Percentiles rank a stretch among this genome's conserved stretches.
Evolutionary conservation across 2,113 vertebrate species (phyloP).

Genomic region (Pampusana beccarii): DNA sequence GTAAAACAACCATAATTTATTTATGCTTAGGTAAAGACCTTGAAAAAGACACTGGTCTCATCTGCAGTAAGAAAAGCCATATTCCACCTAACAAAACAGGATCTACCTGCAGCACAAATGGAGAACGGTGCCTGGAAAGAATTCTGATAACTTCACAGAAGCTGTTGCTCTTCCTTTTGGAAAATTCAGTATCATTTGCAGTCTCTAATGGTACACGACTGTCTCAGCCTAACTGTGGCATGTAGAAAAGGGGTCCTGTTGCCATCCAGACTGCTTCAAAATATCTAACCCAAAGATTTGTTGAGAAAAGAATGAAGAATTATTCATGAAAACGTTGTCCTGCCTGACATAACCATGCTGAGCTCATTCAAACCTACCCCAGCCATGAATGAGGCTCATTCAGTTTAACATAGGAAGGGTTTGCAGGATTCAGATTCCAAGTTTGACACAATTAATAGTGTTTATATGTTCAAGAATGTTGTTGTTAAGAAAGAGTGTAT

Average conservation of each 20-base stretch:
- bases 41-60: neutral
- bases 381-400: slow-evolving; percentile 51
- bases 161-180: neutral
- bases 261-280: neutral
- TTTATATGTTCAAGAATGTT: slow-evolving; percentile 66
- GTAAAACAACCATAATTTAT: neutral
- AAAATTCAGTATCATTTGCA: neutral
- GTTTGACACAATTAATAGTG: slow-evolving; percentile 68
- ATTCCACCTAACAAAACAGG: neutral
- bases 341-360: neutral
- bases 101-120: neutral
- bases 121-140: neutral
- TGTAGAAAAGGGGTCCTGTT: neutral
- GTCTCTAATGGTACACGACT: neutral
- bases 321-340: neutral
- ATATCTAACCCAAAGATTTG: neutral
- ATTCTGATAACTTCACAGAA: neutral
- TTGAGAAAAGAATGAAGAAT: slow-evolving; percentile 15
- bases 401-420: neutral
- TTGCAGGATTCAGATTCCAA: slow-evolving; percentile 54
- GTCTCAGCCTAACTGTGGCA: neutral
- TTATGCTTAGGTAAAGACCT: neutral
- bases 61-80: neutral
- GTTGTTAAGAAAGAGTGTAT: neutral
- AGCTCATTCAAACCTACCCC: neutral